Evolutionary conservation across 1,140 invertebrate genomes (phyloP).

Genomic region (Tetraneura akinire): DNA sequence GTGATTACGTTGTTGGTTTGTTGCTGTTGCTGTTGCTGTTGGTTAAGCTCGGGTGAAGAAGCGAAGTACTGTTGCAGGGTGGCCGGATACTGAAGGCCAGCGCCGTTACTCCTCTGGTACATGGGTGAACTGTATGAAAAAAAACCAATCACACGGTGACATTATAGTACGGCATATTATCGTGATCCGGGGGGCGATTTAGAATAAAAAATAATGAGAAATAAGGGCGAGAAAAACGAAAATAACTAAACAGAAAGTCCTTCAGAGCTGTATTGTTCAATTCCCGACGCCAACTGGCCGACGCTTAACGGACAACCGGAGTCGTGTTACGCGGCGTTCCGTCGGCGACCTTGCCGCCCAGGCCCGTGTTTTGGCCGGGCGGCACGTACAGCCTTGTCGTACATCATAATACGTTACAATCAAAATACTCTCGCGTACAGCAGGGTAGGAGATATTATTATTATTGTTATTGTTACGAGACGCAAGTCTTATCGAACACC

Average conservation of each 20-base stretch:
- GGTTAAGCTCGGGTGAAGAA: constrained; percentile 9
- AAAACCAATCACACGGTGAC: background rate
- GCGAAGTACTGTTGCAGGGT: constrained; percentile 31
- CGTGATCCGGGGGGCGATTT: too few species aligned
- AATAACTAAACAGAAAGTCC: too few species aligned
- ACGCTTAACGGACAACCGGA: background rate
- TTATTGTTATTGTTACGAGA: background rate
- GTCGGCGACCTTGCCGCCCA: constrained; percentile 23
- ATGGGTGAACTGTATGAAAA: constrained; percentile 18
- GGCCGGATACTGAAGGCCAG: background rate
- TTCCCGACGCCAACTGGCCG: background rate
- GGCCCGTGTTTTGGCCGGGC: constrained; percentile 32
- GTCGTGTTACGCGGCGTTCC: constrained; percentile 1
- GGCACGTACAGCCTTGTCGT: constrained; percentile 43
- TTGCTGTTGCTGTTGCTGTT: too few species aligned
- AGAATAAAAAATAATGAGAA: too few species aligned
- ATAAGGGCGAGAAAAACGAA: too few species aligned
- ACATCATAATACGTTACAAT: constrained; percentile 19
- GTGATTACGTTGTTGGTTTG: constrained; percentile 37
- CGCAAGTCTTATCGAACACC: background rate
- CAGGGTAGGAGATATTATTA: background rate
- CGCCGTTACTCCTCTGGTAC: constrained; percentile 44
- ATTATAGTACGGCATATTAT: too few species aligned
- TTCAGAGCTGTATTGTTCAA: background rate
- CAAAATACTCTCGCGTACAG: background rate